These are phyloP conservation scores for Campylorhamphus procurvoides DNA, from an alignment of 2,113 vertebrate species.

Conservation along the genomic window DNA sequence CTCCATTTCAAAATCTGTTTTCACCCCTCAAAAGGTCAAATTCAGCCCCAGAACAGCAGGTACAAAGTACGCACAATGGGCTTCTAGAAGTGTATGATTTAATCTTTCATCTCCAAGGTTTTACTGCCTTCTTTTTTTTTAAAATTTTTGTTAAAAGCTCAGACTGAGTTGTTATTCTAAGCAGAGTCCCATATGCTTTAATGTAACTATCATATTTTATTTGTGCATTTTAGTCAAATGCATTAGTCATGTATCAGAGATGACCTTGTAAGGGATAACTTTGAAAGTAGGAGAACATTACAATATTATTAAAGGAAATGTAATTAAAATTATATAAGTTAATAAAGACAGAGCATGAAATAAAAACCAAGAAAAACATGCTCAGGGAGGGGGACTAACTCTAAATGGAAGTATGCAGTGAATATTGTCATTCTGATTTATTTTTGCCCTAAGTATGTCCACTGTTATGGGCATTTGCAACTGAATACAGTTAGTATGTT, in stretches of 20 bases:
- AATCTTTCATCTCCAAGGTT: slow-evolving; percentile 37
- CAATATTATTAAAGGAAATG: slow-evolving; percentile 5
- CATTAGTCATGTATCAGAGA: slow-evolving; percentile 7
- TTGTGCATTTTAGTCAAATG: slow-evolving; percentile 39
- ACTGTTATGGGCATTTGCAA: neutral
- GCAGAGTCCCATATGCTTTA: slow-evolving; percentile 30
- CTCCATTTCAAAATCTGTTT: neutral
- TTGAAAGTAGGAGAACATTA: neutral
- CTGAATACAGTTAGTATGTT: neutral
- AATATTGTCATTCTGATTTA: neutral
- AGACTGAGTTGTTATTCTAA: slow-evolving; percentile 34
- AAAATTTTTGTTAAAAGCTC: neutral
- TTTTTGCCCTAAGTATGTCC: neutral
- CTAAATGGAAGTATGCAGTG: neutral
- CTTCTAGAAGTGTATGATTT: slow-evolving; percentile 23
- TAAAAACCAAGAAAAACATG: slow-evolving; percentile 22
- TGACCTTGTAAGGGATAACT: slow-evolving; percentile 37
- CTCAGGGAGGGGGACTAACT: neutral
- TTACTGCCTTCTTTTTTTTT: neutral
- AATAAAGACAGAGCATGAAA: slow-evolving; percentile 32
- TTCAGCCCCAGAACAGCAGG: slow-evolving; percentile 9
- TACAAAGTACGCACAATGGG: slow-evolving; percentile 4
- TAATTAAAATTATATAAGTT: slow-evolving; percentile 46
- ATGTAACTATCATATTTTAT: slow-evolving; percentile 39
- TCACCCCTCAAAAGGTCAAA: slow-evolving; percentile 27